Conservation (phyloP, 2,113 vertebrate species). For the Fregata magnificens region DNA sequence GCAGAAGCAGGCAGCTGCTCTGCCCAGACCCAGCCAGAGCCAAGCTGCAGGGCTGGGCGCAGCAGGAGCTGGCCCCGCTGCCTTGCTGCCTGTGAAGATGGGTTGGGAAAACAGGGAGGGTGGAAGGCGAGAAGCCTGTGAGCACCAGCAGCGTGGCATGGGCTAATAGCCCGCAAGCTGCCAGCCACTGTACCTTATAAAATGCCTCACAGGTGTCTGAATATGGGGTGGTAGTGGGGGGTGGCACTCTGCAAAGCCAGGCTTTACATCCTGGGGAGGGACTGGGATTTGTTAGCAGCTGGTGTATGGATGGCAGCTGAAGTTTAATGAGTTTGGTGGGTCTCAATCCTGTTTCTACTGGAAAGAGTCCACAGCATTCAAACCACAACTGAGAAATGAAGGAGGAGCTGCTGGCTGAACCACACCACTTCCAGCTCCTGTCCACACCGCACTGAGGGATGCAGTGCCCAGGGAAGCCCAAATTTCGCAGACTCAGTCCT, state of each 20-base stretch:
- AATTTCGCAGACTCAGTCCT: background rate
- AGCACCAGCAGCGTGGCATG: rapidly evolving
- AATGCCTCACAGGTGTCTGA: background rate
- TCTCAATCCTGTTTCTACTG: background rate
- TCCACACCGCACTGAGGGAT: background rate
- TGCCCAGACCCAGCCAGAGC: background rate
- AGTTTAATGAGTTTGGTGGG: background rate
- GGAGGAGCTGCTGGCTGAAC: background rate
- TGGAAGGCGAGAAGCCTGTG: background rate
- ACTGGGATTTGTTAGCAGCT: background rate
- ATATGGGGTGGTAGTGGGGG: background rate
- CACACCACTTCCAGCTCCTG: background rate
- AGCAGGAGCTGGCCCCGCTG: background rate
- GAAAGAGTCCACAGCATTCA: background rate
- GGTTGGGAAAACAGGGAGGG: background rate
- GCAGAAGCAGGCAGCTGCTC: background rate
- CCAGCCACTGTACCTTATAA: background rate
- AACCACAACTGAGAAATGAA: background rate
- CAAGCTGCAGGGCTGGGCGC: background rate
- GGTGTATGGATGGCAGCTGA: background rate
- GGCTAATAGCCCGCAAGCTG: background rate
- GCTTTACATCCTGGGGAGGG: background rate
- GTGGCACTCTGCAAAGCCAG: background rate
- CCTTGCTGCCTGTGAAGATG: background rate
- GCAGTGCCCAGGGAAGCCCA: background rate